Evolutionary conservation across 2,113 vertebrate species (phyloP).

Genomic region (Rafetus swinhoei): DNA sequence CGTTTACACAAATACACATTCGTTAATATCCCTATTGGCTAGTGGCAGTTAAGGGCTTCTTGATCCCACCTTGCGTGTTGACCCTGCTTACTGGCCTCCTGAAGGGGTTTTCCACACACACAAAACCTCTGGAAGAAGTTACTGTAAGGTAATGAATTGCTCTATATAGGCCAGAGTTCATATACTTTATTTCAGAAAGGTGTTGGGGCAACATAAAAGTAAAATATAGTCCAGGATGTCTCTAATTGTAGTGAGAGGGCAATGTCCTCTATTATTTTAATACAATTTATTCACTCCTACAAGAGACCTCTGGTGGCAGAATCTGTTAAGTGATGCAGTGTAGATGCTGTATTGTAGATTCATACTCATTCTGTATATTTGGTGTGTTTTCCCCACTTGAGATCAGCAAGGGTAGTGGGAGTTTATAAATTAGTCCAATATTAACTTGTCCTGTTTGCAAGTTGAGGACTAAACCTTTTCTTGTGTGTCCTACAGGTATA

Average conservation of each 20-base stretch:
- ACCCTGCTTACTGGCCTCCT: not conserved
- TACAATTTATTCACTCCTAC: not conserved
- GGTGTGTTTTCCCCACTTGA: not conserved
- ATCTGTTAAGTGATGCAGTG: rapidly evolving
- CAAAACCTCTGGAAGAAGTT: not conserved
- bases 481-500: not conserved
- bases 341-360: rapidly evolving
- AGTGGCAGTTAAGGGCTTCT: not conserved
- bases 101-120: not conserved
- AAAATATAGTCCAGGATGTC: not conserved
- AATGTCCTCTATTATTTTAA: not conserved
- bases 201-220: not conserved
- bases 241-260: not conserved
- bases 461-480: not conserved
- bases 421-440: not conserved
- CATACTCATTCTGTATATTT: not conserved
- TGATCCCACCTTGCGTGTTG: not conserved
- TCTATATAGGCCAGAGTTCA: not conserved
- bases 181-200: not conserved
- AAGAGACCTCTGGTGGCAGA: slow-evolving; percentile 31
- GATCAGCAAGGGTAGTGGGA: not conserved
- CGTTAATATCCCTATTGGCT: not conserved
- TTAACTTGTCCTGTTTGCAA: not conserved
- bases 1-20: no score
- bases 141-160: not conserved